Conservation (phyloP, 2,888 invertebrate genomes). For the Synanthedon tipuliformis region DNA sequence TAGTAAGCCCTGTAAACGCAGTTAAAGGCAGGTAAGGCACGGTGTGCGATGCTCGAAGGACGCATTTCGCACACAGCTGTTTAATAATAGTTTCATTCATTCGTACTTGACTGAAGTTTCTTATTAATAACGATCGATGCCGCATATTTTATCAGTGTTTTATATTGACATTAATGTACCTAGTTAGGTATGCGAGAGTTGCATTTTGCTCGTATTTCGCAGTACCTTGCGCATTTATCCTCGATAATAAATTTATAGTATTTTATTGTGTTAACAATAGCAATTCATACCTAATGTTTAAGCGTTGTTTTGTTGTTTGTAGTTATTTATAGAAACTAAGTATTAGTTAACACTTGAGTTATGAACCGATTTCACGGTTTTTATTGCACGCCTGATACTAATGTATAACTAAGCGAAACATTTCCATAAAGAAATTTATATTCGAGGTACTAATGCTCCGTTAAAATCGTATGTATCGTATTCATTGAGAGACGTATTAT, state of each 20-base stretch:
- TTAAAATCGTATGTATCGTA: no score
- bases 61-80: slow-evolving; percentile 25
- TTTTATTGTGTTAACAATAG: background rate
- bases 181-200: background rate
- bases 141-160: slow-evolving; percentile 24
- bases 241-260: background rate
- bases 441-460: no score
- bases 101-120: slow-evolving; percentile 30
- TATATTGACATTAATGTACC: background rate
- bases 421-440: no score
- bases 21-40: slow-evolving; percentile 19
- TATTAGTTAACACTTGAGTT: no score
- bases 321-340: no score
- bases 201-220: background rate
- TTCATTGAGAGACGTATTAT: no score
- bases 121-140: slow-evolving; percentile 16
- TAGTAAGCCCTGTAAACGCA: slow-evolving; percentile 41
- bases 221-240: background rate
- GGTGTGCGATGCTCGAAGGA: slow-evolving; percentile 21
- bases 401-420: no score
- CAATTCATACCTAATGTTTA: background rate
- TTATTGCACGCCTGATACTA: no score
- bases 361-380: no score
- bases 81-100: slow-evolving; percentile 22
- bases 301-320: no score